Base-by-base conservation (phyloP, 1,140 invertebrate genomes). In the Drosophila simulans region DNA sequence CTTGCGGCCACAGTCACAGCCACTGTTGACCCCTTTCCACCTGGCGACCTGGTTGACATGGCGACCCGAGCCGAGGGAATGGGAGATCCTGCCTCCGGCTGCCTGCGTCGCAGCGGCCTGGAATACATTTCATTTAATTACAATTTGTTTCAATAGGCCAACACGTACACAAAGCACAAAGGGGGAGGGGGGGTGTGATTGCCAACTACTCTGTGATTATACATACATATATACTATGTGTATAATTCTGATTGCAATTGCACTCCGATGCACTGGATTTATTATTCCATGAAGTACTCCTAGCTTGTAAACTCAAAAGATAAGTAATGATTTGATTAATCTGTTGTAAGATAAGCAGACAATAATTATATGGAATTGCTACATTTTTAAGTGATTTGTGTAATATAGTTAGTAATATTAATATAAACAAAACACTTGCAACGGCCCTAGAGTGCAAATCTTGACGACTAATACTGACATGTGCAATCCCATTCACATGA, bases 121-220 rank as follows among this genome's bases (percentile, higher is more conserved):
- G 56, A 76, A 56, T 56, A 69, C 63, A 77, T 80, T 80, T 80
- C 77, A 85, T 85, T 85, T 77, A 85, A 85, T 85, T 85, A 85
- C 77, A 85, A 85, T 85, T 84, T 80, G 63, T 64, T 59, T 71
- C 57, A 43, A 71, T 68, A 56, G 43, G 31, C 58, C 42, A 40
- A 55, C 17, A 46, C 34, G 15, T 17, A 51, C 35, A 25, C 42
- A n/a, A 37, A 20, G 42, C 8, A 15, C 13, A 25, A 40, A 13
- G 4, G 12, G 37, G 17, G 35, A 4, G 7, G 4, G 3, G 8
- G 35, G 35, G 15, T 17, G 17, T 17, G 17, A 17, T 17, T 17
- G 22, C 4, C 22, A 46, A 45, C 42, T 45, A 25, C 31, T 3
- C 11, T 3, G 0, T 13, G 12, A 8, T 52, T 45, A 78, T 81